phyloP scores from a whole-genome alignment of 2,797 vertebrate genomes.

The Channallabes apus region DNA sequence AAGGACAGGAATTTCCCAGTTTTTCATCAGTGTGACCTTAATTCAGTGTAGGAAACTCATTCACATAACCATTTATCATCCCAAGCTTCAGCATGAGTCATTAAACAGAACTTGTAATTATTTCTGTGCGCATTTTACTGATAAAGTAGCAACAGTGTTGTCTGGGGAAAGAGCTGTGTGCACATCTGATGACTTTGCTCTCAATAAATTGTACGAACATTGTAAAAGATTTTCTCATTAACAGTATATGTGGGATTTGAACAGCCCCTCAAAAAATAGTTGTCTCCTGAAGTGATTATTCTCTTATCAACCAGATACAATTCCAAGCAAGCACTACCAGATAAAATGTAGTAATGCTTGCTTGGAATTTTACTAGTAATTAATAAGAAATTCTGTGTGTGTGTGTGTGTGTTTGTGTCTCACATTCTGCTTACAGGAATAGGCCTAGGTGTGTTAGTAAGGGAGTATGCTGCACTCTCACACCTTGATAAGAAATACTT shows the following conservation, averaged over 20 bases:
- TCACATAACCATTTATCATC: not conserved
- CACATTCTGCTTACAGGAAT: constrained; percentile 77
- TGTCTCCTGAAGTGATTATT: not conserved
- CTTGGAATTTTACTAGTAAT: not conserved
- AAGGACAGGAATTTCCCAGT: not conserved
- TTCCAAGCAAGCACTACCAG: too few relatives aligned
- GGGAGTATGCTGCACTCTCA: constrained; percentile 85
- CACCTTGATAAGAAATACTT: constrained; percentile 91
- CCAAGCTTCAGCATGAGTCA: not conserved
- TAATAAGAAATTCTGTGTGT: not conserved
- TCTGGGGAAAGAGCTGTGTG: not conserved
- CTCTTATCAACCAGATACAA: too few relatives aligned
- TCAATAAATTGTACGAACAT: not conserved
- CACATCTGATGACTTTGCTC: not conserved
- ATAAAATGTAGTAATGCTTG: too few relatives aligned
- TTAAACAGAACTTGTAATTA: not conserved
- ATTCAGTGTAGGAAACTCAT: constrained; percentile 11
- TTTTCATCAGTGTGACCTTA: not conserved
- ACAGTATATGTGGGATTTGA: not conserved
- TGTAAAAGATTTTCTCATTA: not conserved
- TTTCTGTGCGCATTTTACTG: not conserved
- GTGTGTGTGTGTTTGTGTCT: not conserved
- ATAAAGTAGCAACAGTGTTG: not conserved
- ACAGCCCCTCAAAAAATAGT: not conserved
- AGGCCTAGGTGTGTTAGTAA: constrained; percentile 81